Base-by-base conservation (phyloP, 2,888 invertebrate genomes). In the Eristalis intricaria region DNA sequence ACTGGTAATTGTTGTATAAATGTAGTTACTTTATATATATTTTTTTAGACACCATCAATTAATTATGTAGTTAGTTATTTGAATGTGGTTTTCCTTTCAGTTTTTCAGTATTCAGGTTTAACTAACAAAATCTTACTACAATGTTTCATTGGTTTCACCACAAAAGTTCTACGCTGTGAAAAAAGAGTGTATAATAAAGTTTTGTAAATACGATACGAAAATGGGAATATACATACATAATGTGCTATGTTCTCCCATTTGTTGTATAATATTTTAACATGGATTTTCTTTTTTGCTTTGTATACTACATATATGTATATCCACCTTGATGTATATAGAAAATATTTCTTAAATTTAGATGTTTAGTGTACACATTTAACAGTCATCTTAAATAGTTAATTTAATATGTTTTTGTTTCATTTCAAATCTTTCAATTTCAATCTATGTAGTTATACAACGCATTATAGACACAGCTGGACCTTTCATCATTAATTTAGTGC, bases 281-380 rank as follows among this genome's bases (percentile, higher is more conserved):
- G 80, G 71, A 29, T 68, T 68, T 26, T 26, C 3, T 26, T 1
- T 26, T 58, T 71, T 60, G 11, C 26, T 60, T 26, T 60, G 13
- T 60, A 60, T 29, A 76, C 50, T 60, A 19, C 19, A 71, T n/a
- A 71, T 80, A 66, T 69, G 75, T 80, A 76, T 68, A 80, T 84
- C 60, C 70, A 80, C 76, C 68, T 71, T 63, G 35, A 43, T 85
- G 84, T 85, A 81, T 87, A 84, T 87, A 84, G 84, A 87, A 84
- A 87, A 87, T 73, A 58, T 71, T 84, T 74, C 84, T 84, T 84
- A 84, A 61, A 74, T 79, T 65, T 84, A 87, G 56, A 64, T 83
- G 66, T 81, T 83, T 50, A 73, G 76, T 79, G 68, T 87, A 84
- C 74, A 87, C 84, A 82, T 76, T 84, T 84, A 84, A 87, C 78